Percentiles rank a stretch among this genome's conserved stretches.
These are phyloP conservation scores for Pelecanus crispus DNA, from an alignment of 2,113 vertebrate species.

Conservation along the genomic window DNA sequence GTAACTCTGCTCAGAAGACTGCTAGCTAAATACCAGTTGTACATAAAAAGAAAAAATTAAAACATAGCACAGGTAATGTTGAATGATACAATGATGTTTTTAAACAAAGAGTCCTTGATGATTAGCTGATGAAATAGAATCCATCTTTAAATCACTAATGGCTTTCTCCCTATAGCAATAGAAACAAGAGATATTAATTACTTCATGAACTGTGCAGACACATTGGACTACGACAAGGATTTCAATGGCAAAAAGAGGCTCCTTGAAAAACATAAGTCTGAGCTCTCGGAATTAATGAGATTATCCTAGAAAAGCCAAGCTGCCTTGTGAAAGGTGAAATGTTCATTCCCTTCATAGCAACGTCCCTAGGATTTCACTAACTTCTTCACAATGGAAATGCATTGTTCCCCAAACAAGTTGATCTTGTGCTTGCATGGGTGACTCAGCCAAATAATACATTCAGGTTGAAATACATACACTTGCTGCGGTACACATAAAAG, in stretches of 20 bases:
- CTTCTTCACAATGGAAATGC: background rate
- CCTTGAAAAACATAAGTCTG: background rate
- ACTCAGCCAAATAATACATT: background rate
- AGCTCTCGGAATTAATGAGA: background rate
- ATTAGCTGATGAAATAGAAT: background rate
- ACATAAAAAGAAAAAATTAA: background rate
- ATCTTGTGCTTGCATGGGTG: background rate
- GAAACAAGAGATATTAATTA: background rate
- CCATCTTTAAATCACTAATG: background rate
- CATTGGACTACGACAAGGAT: background rate
- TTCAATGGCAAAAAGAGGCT: background rate
- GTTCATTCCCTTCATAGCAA: background rate
- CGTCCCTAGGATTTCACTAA: background rate
- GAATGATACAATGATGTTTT: background rate
- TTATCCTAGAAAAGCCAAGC: background rate
- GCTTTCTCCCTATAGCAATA: background rate
- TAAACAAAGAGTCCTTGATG: background rate
- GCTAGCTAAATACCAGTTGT: background rate
- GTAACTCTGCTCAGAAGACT: background rate
- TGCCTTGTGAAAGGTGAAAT: background rate
- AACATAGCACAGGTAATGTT: background rate
- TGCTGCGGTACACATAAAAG: background rate
- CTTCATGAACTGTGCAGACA: background rate
- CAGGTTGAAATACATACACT: background rate
- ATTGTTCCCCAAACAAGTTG: background rate